Conservation (phyloP, 2,113 vertebrate genomes). For the Coregonus clupeaformis region DNA sequence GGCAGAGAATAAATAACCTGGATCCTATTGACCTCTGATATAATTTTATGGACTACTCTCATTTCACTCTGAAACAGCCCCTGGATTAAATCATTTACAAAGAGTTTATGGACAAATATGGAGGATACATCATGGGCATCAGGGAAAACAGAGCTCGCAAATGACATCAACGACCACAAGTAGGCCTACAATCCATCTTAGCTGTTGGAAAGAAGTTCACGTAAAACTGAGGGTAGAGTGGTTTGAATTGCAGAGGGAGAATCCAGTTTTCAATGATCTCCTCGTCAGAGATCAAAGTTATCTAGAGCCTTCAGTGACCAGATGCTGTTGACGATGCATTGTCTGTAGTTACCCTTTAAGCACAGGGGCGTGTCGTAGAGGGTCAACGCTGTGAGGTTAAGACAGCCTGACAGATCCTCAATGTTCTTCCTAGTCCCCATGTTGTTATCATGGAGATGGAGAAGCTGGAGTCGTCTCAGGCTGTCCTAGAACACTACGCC, state of each 20-base stretch:
- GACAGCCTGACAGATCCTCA: conserved; percentile 61
- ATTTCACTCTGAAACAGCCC: no score
- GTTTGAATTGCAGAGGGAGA: no score
- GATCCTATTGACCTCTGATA: no score
- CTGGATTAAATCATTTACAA: no score
- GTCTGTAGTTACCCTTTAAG: conserved; percentile 68
- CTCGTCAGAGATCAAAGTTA: conserved; percentile 70
- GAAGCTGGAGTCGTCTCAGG: conserved; percentile 61
- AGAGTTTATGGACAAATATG: no score
- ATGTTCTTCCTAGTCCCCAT: conserved; percentile 57
- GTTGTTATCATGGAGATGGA: conserved; percentile 71
- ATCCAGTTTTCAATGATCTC: conserved; percentile 71
- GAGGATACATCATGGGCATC: no score
- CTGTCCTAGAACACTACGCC: conserved; percentile 63
- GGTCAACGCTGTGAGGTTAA: conserved; percentile 60
- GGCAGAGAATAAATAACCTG: no score
- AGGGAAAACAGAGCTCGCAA: no score
- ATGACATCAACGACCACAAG: no score
- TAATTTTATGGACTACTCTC: no score
- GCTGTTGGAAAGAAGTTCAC: conserved; percentile 49
- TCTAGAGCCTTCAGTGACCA: conserved; percentile 69
- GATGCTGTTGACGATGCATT: conserved; percentile 64
- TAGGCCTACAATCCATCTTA: no score
- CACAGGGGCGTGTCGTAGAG: conserved; percentile 72
- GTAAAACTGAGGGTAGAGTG: conserved; percentile 46